Percentiles rank a stretch among this genome's conserved stretches.
phyloP scores from a whole-genome alignment of 2,888 invertebrate species.

The Mesoligia furuncula region DNA sequence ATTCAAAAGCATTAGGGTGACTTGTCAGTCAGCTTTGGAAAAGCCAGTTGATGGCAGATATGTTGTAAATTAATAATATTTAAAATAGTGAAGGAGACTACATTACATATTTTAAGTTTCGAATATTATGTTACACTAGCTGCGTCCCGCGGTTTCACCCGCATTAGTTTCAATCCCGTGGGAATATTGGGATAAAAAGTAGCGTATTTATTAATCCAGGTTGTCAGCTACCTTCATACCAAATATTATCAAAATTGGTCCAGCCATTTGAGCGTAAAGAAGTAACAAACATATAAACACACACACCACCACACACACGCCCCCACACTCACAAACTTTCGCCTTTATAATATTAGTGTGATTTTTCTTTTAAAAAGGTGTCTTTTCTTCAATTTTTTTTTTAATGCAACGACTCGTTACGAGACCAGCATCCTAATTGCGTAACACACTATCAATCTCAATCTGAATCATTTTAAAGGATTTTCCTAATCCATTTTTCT shows the following conservation, averaged over 20 bases:
- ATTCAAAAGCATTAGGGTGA: slow-evolving; percentile 43
- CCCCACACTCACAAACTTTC: too few species aligned
- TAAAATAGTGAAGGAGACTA: background rate
- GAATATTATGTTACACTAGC: background rate
- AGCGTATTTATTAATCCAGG: too few species aligned
- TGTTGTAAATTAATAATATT: slow-evolving; percentile 8
- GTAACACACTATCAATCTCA: background rate
- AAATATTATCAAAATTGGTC: too few species aligned
- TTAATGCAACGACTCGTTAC: background rate
- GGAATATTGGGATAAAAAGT: too few species aligned
- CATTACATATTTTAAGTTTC: background rate
- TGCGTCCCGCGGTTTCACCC: too few species aligned
- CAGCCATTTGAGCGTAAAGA: too few species aligned
- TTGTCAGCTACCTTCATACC: too few species aligned
- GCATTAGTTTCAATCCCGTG: too few species aligned
- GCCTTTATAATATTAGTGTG: too few species aligned
- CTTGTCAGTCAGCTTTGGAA: slow-evolving; percentile 7
- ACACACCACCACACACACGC: too few species aligned
- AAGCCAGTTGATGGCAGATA: background rate
- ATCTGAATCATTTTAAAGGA: background rate
- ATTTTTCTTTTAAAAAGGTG: background rate
- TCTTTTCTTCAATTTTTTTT: background rate
- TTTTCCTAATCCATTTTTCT: background rate
- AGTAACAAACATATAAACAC: too few species aligned
- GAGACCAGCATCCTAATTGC: background rate